phyloP scores from a whole-genome alignment of 2,797 vertebrate genomes.

The Rallus crepitans region DNA sequence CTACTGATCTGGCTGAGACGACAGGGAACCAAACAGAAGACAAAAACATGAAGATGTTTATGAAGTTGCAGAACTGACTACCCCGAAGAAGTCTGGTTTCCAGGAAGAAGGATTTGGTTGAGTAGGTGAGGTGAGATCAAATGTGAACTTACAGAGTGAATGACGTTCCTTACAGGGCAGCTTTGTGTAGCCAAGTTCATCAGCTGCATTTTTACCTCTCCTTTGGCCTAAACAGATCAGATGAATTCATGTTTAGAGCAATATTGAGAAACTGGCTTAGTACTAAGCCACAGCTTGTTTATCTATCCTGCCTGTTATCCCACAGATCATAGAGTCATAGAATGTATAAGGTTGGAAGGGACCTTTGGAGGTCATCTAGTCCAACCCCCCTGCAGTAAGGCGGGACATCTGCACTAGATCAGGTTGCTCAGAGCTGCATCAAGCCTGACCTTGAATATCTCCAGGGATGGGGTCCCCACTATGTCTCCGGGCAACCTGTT shows the following conservation, averaged over 20 bases:
- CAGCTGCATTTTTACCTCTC: background rate
- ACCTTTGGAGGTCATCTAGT: too few relatives aligned
- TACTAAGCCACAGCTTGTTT: background rate
- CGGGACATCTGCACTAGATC: too few relatives aligned
- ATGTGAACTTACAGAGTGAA: background rate
- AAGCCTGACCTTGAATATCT: too few relatives aligned
- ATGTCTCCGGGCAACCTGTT: too few relatives aligned
- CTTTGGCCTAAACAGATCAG: background rate
- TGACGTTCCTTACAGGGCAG: rapidly evolving
- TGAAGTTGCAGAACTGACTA: background rate
- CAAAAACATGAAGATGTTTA: background rate
- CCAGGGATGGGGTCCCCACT: too few relatives aligned
- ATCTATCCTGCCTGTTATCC: background rate
- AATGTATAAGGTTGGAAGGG: too few relatives aligned
- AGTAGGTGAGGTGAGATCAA: background rate
- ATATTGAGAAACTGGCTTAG: background rate
- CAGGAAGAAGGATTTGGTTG: background rate
- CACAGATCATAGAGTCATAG: too few relatives aligned
- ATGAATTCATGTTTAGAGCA: background rate
- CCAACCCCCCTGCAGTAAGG: too few relatives aligned
- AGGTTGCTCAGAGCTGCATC: too few relatives aligned
- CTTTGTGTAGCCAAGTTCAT: background rate
- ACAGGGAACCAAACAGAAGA: background rate
- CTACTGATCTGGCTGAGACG: background rate
- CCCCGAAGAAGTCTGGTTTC: background rate